These are phyloP conservation scores for Athrips mouffetella DNA, from an alignment of 2,888 invertebrate genomes.

Conservation along the genomic window DNA sequence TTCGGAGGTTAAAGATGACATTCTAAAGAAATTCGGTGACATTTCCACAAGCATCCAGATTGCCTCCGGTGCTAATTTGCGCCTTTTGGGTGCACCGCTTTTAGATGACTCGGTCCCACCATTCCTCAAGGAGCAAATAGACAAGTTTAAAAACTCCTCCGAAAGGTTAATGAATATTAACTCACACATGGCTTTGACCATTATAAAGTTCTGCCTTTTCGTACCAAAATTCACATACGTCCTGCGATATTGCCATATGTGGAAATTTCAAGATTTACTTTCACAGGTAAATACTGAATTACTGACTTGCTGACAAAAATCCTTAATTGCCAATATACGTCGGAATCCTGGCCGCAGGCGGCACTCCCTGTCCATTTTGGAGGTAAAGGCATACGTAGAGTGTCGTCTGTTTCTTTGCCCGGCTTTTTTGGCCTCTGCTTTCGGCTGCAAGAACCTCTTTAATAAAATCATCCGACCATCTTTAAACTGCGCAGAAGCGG, in stretches of 20 bases:
- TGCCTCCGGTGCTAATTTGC: too few species aligned
- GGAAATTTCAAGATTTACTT: neutral
- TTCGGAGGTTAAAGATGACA: neutral
- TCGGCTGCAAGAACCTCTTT: too few species aligned
- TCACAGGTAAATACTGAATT: neutral
- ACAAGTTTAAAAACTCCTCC: neutral
- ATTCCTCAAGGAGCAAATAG: neutral
- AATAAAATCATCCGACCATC: too few species aligned
- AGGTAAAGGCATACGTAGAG: too few species aligned
- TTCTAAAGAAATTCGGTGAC: neutral
- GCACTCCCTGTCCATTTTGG: too few species aligned
- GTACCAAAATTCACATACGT: slow-evolving; percentile 4
- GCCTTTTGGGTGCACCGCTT: neutral
- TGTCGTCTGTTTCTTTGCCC: too few species aligned
- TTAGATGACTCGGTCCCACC: neutral
- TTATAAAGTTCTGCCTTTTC: slow-evolving; percentile 4
- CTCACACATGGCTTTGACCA: neutral
- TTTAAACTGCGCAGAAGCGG: too few species aligned
- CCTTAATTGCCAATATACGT: slow-evolving; percentile 7
- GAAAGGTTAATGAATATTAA: neutral
- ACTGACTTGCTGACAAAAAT: neutral
- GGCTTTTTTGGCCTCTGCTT: too few species aligned
- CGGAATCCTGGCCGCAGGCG: too few species aligned
- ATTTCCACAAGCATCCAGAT: neutral
- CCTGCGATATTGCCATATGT: neutral